phyloP scores from a whole-genome alignment of 2,797 vertebrate species.

The Calcarius lapponicus region DNA sequence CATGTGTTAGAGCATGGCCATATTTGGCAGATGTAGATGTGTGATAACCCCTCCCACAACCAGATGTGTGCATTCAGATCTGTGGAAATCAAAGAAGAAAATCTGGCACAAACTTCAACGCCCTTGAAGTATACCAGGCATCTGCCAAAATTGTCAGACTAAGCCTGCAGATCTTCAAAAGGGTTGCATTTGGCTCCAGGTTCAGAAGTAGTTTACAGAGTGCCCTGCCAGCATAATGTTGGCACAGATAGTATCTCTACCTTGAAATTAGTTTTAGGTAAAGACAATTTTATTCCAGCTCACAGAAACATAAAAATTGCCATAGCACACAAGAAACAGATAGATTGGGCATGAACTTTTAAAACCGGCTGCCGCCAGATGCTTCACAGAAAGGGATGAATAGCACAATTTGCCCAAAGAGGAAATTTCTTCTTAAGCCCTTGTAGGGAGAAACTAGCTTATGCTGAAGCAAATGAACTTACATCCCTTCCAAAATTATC shows the following conservation, averaged over 20 bases:
- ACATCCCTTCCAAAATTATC: neutral
- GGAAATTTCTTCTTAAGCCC: neutral
- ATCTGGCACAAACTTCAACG: slow-evolving; percentile 55
- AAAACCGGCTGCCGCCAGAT: neutral
- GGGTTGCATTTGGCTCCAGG: slow-evolving; percentile 29
- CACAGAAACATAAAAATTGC: slow-evolving; percentile 2
- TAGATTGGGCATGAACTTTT: neutral
- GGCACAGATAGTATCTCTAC: slow-evolving; percentile 34
- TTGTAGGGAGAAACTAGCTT: neutral
- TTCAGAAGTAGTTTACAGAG: slow-evolving; percentile 27
- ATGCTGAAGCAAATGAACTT: neutral
- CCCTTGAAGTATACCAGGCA: slow-evolving; percentile 47
- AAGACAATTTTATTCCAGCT: slow-evolving; percentile 48
- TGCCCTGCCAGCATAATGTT: slow-evolving; percentile 25
- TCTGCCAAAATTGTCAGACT: slow-evolving; percentile 64
- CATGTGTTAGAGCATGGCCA: neutral
- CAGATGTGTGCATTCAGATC: slow-evolving; percentile 69
- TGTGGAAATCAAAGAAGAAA: slow-evolving; percentile 63
- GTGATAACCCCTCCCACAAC: slow-evolving; percentile 52
- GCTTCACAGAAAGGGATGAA: neutral
- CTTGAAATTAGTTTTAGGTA: slow-evolving; percentile 57
- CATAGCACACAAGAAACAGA: neutral
- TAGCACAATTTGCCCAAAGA: neutral
- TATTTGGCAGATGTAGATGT: slow-evolving; percentile 42
- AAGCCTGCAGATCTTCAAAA: slow-evolving; percentile 67